A percentile compares a stretch with the other conserved stretches of the same genome.
These are phyloP conservation scores for Probosciger aterrimus DNA, from an alignment of 2,113 vertebrate species.

Conservation along the genomic window DNA sequence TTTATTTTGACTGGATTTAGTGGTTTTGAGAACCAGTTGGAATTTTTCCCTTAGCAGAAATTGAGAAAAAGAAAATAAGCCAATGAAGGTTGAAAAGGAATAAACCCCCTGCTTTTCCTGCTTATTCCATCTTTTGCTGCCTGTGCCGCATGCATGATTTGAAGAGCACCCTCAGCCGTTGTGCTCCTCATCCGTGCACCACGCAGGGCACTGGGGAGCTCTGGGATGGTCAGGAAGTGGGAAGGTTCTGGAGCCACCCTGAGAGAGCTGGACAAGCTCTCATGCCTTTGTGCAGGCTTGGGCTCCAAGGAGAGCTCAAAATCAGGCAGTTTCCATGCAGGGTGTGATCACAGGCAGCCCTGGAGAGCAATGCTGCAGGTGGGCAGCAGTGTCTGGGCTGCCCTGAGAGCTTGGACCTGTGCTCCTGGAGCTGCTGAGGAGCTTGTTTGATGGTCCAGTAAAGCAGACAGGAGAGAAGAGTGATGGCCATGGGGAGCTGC, in stretches of 20 bases:
- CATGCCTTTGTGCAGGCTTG: neutral
- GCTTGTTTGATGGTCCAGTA: neutral
- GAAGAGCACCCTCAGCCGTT: neutral
- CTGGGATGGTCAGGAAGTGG: neutral
- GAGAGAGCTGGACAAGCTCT: neutral
- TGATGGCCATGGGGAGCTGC: neutral
- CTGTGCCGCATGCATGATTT: neutral
- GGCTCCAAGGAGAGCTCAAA: neutral
- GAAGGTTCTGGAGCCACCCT: neutral
- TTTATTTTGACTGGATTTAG: neutral
- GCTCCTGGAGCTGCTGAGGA: neutral
- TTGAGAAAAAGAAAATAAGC: neutral
- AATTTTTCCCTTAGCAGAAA: neutral
- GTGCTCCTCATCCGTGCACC: fast-evolving
- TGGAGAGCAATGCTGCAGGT: neutral
- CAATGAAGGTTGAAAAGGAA: neutral
- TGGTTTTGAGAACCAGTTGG: neutral
- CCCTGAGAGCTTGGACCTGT: neutral
- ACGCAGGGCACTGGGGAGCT: neutral
- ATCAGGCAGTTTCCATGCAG: fast-evolving
- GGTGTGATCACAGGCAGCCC: neutral
- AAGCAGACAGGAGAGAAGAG: neutral
- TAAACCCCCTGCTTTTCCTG: neutral
- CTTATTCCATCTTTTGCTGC: neutral
- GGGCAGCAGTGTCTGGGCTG: neutral